phyloP scores from a whole-genome alignment of 2,888 invertebrate species.

The Caenorhabditis sp. region DNA sequence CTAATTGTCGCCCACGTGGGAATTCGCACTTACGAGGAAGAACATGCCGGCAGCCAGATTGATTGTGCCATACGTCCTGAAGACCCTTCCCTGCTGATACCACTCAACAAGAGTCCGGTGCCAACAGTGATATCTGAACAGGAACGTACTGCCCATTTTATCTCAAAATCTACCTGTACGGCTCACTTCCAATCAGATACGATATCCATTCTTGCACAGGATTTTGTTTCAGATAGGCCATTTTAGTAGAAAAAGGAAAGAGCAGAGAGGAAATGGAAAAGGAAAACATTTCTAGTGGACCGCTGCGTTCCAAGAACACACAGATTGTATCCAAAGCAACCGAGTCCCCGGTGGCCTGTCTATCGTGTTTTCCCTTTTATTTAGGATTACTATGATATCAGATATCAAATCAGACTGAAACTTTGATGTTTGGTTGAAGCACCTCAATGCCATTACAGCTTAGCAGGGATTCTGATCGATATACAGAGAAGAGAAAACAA shows the following conservation, averaged over 20 bases:
- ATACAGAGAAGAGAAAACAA: no score
- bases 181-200: slow-evolving; percentile 24
- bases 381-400: neutral
- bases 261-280: neutral
- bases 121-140: slow-evolving; percentile 26
- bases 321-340: slow-evolving; percentile 7
- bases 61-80: slow-evolving; percentile 10
- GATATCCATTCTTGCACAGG: slow-evolving; percentile 17
- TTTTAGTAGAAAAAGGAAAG: no score
- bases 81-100: slow-evolving; percentile 5
- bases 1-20: neutral
- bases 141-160: neutral
- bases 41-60: slow-evolving; percentile 3
- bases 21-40: neutral
- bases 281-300: no score
- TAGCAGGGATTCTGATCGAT: no score
- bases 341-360: no score
- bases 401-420: neutral
- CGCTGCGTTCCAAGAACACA: no score
- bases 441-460: no score
- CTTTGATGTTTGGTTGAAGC: neutral
- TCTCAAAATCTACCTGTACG: slow-evolving; percentile 16
- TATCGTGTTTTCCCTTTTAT: neutral
- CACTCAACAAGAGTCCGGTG: slow-evolving; percentile 21
- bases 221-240: slow-evolving; percentile 29